Evolutionary conservation across 2,797 vertebrate species (phyloP), one percentile per base, ranked within the genome.

Genomic region (Amblyopsis hoosieri): DNA sequence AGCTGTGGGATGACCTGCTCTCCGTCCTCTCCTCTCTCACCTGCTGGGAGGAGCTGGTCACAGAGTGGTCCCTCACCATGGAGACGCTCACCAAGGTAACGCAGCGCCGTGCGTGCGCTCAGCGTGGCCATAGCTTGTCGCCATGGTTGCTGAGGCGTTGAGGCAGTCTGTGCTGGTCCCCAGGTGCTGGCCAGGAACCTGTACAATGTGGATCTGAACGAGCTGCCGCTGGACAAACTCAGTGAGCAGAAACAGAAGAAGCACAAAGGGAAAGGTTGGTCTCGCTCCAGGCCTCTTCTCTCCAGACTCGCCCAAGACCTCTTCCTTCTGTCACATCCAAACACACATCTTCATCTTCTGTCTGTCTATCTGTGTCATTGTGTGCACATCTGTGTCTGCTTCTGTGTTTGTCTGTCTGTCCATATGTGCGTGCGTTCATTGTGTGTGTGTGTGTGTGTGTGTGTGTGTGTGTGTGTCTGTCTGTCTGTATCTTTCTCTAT

Each of bases 231-330:
- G 86, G 97, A 99, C 91, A 99, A 99, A 74, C 91, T 99, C 74
- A 99, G 98, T 82, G 98, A 99, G 81, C 98, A 99, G 90, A 99
- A 99, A 71, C 96, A 95, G 90, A 99, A 99, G 91, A 99, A 99
- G 67, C 96, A 99, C 82, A 99, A 99, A 93, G 98, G 98, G 83
- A 99, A 97, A 98, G 97, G 98, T 99, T 81, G 78, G 84, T 71
- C 1, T 57, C 54, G 0, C 0, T 60, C 15, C 8, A 5, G 7
- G 3, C 12, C 13, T 31, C 42, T 8, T 23, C 23, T 23, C 23
- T 23, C 23, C 23, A 23, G 23, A 23, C 3, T 23, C 23, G 23
- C 23, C 23, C 23, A 23, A 23, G 23, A 23, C 23, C 3, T 23
- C 23, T 29, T 29, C 23, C 3, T 29, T 29, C 23, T 3, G 23